A percentile compares a stretch with the other conserved stretches of the same genome.
Evolutionary conservation across 2,888 invertebrate species (phyloP).

Genomic region (Oxycera nigricornis): DNA sequence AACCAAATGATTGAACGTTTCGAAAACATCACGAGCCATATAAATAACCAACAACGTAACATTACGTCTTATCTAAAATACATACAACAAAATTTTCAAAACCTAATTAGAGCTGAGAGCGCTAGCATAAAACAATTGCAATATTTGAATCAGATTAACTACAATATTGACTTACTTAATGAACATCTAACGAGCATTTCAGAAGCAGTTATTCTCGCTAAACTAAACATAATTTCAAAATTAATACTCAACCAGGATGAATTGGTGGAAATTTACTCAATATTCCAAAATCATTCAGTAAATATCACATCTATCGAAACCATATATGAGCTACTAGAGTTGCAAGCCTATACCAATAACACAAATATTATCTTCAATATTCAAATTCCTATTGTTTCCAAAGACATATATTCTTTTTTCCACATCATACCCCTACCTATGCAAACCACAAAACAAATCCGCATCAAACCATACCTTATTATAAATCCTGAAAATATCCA

Average conservation of each 20-base stretch:
- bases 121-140: no score
- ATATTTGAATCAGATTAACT: constrained; percentile 15
- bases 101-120: no score
- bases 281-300: background rate
- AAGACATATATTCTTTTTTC: background rate
- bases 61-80: no score
- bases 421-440: constrained; percentile 2
- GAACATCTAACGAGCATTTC: background rate
- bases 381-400: background rate
- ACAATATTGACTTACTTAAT: background rate
- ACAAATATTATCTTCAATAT: constrained; percentile 7
- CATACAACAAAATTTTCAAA: no score
- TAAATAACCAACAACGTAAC: no score
- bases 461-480: background rate
- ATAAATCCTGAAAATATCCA: background rate
- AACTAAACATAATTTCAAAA: background rate
- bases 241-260: background rate
- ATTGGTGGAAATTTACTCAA: background rate
- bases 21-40: no score
- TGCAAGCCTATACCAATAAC: background rate
- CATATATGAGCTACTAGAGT: background rate
- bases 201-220: background rate
- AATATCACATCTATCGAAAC: background rate
- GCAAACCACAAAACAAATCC: background rate
- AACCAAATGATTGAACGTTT: no score